phyloP scores from a whole-genome alignment of 2,113 vertebrate genomes.

The Corvus moneduloides region DNA sequence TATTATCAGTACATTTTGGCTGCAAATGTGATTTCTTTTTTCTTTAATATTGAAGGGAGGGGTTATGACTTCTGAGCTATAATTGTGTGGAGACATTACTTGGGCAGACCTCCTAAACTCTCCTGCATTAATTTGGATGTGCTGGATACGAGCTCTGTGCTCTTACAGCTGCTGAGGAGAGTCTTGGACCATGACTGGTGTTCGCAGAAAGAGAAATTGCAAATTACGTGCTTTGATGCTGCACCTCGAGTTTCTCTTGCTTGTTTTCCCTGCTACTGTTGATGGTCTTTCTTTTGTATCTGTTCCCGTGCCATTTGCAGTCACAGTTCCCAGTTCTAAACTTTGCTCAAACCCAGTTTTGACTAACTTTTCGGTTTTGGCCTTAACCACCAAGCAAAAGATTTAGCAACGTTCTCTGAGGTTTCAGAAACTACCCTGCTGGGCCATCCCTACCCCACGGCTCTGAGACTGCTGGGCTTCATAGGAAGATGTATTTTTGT shows the following conservation, averaged over 20 bases:
- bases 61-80: neutral
- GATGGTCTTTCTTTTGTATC: fast-evolving
- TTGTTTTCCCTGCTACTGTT: neutral
- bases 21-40: neutral
- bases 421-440: neutral
- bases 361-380: neutral
- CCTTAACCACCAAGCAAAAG: neutral
- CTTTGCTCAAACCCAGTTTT: neutral
- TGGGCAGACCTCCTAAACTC: neutral
- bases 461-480: neutral
- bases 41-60: neutral
- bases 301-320: neutral
- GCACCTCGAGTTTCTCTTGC: neutral
- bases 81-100: neutral
- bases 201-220: neutral
- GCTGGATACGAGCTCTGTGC: neutral
- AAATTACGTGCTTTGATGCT: neutral
- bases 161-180: neutral
- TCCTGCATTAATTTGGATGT: neutral
- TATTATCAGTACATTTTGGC: neutral
- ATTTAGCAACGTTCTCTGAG: neutral
- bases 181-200: neutral
- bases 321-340: neutral
- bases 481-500: neutral
- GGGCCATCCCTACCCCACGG: neutral